Evolutionary conservation across 2,797 vertebrate species (phyloP).

Genomic region (Falco biarmicus): DNA sequence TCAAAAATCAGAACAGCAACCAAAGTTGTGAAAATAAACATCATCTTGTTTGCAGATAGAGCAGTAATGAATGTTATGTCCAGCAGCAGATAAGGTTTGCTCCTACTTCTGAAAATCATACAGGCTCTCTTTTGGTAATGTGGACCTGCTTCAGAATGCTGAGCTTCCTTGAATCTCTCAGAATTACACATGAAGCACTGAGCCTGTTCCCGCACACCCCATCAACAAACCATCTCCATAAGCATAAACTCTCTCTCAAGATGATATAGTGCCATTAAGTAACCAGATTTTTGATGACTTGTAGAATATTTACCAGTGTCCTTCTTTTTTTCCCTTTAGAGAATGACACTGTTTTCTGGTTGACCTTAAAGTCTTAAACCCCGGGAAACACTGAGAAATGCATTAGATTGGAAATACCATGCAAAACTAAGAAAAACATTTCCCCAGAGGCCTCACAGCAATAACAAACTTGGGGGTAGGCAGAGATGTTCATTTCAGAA

Average conservation of each 20-base stretch:
- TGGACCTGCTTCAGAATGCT: not conserved
- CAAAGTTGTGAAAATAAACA: not conserved
- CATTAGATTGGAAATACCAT: not conserved
- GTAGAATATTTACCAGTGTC: not conserved
- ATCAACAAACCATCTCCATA: not conserved
- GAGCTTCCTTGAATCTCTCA: not conserved
- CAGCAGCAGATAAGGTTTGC: not conserved
- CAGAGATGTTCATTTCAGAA: not conserved
- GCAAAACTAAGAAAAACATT: not conserved
- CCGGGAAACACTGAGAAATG: not conserved
- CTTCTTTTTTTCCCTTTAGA: not conserved
- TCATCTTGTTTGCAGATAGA: not conserved
- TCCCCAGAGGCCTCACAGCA: not conserved
- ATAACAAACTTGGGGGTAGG: not conserved
- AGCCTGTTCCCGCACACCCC: not conserved
- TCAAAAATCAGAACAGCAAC: not conserved
- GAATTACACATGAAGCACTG: not conserved
- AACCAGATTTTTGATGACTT: not conserved
- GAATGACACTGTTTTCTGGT: not conserved
- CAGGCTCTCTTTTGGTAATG: rapidly evolving
- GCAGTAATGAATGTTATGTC: not conserved
- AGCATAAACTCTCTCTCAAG: not conserved
- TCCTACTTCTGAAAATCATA: not conserved
- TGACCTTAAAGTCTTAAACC: not conserved
- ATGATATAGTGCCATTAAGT: not conserved